Base-by-base conservation (phyloP, 2,113 vertebrate species). In the Diphyllodes magnificus region DNA sequence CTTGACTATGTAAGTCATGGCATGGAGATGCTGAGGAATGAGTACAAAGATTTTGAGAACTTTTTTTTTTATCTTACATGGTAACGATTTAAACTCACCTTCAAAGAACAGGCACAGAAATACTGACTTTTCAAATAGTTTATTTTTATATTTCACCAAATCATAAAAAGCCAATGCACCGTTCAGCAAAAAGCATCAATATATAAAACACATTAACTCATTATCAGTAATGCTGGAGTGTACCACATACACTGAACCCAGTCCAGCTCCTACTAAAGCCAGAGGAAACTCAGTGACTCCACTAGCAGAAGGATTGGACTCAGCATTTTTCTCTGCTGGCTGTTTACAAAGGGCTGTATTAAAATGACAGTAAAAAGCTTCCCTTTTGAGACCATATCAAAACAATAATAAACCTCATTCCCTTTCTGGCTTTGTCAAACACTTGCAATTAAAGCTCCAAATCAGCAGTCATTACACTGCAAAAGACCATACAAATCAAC, bases 101-200 rank as follows among this genome's bases (percentile, higher is more conserved):
- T 81, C 72, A 92, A 89, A 89, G 57, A 94, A 51, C 16, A 75
- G 21, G 21, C 68, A 82, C 15, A 57, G 70, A 91, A 73, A 69
- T 39, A 72, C 0, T 64, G 47, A 75, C 28, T 95, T 94, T 86
- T 84, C 84, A 90, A 87, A 95, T 90, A 40, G 68, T 97, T 97
- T 97, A 97, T 97, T 97, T 73, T 51, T 53, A 51, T 90, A 69
- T 92, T 71, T 93, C 88, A 96, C 88, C 63, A 94, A 93, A 96
- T 96, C 86, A 96, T 95, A 96, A 91, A 96, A 97, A 94, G 86
- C 82, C 30, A 56, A 94, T 77, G 57, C 64, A 93, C 76, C 49
- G 65, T 94, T 75, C 93, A 97, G 94, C 95, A 90, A 92, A 93
- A 95, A 95, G 78, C 92, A 80, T 86, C 88, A 42, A 95, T 92